Percentiles rank a stretch among this genome's conserved stretches.
Evolutionary conservation across 1,140 invertebrate genomes (phyloP).

Genomic region (Papilio helenus): DNA sequence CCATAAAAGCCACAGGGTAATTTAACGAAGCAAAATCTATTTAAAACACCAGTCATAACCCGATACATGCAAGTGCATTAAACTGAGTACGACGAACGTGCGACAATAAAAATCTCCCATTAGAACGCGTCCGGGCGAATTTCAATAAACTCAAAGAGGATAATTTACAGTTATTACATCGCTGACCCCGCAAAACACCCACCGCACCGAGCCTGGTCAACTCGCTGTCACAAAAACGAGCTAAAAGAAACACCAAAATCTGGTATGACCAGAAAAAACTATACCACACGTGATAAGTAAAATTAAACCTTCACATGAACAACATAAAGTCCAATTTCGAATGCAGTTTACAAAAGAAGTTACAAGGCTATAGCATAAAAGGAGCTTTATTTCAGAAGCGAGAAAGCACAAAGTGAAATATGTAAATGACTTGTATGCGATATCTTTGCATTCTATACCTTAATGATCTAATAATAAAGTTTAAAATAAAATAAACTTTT

Average conservation of each 20-base stretch:
- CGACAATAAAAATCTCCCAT: constrained; percentile 62
- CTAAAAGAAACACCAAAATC: constrained; percentile 73
- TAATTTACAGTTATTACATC: constrained; percentile 82
- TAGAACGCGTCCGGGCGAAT: constrained; percentile 72
- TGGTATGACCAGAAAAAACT: constrained; percentile 79
- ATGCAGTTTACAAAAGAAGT: constrained; percentile 43
- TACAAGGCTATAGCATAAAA: constrained; percentile 65
- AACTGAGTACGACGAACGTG: constrained; percentile 46
- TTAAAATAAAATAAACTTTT: constrained; percentile 47
- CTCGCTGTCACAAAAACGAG: constrained; percentile 73
- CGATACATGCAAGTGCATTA: constrained; percentile 28
- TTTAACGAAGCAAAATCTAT: background rate
- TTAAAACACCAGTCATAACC: background rate
- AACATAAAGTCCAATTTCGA: constrained; percentile 50
- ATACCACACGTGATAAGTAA: constrained; percentile 39
- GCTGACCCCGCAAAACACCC: constrained; percentile 81
- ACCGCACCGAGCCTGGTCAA: constrained; percentile 68
- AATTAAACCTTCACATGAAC: constrained; percentile 51
- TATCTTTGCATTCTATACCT: constrained; percentile 49
- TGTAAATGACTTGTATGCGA: constrained; percentile 58
- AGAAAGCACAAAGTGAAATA: constrained; percentile 81
- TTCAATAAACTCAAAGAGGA: constrained; percentile 79
- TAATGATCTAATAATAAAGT: constrained; percentile 46
- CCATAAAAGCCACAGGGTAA: background rate
- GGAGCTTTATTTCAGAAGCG: constrained; percentile 80